Conservation (phyloP, 2,797 vertebrate genomes). For the Gorsachius magnificus region DNA sequence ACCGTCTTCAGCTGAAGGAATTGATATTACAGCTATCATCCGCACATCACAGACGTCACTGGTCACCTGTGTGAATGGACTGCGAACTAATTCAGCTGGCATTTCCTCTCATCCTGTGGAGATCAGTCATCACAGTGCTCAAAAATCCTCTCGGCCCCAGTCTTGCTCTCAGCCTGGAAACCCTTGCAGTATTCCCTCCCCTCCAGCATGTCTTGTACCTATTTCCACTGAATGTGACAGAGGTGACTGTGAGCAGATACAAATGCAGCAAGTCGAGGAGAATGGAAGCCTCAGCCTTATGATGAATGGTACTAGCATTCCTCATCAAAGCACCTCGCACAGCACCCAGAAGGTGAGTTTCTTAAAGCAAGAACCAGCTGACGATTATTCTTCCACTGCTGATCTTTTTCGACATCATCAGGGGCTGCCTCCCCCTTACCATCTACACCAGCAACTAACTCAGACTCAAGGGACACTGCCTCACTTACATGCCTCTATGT, state of each 20-base stretch:
- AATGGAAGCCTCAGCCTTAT: slow-evolving; percentile 81
- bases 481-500: slow-evolving; percentile 79
- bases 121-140: slow-evolving; percentile 67
- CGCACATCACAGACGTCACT: slow-evolving; percentile 90
- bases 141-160: slow-evolving; percentile 78
- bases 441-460: slow-evolving; percentile 85
- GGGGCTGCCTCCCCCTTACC: slow-evolving; percentile 92
- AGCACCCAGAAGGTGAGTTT: slow-evolving; percentile 79
- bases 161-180: slow-evolving; percentile 76
- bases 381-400: slow-evolving; percentile 86
- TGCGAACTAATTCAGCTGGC: slow-evolving; percentile 81
- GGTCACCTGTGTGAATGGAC: slow-evolving; percentile 88
- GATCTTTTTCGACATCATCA: slow-evolving; percentile 86
- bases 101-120: slow-evolving; percentile 76
- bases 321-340: slow-evolving; percentile 78
- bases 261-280: slow-evolving; percentile 79
- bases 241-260: slow-evolving; percentile 80
- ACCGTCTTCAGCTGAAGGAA: slow-evolving; percentile 78
- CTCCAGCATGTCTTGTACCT: slow-evolving; percentile 84
- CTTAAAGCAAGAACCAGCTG: slow-evolving; percentile 93
- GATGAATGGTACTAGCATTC: slow-evolving; percentile 73
- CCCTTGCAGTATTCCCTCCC: slow-evolving; percentile 82
- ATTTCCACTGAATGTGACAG: slow-evolving; percentile 80
- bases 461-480: slow-evolving; percentile 74
- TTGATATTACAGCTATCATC: slow-evolving; percentile 86